These are phyloP conservation scores for Gryllus longicercus DNA, from an alignment of 2,888 invertebrate genomes.

Conservation along the genomic window DNA sequence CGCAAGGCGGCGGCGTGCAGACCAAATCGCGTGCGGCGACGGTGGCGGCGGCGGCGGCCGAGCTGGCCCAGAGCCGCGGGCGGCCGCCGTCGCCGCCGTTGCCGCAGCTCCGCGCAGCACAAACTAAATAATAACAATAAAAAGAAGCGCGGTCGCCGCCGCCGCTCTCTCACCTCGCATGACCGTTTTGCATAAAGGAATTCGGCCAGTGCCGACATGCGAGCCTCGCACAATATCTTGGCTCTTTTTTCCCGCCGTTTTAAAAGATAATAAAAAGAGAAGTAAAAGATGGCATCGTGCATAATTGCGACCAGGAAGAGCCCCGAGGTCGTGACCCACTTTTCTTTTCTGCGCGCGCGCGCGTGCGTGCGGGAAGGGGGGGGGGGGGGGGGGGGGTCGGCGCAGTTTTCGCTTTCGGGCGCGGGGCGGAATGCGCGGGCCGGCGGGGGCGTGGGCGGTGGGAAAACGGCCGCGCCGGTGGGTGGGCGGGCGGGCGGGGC, in stretches of 20 bases:
- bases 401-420: too few species aligned
- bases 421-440: too few species aligned
- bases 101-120: neutral
- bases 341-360: neutral
- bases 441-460: too few species aligned
- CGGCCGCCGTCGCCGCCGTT: neutral
- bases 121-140: neutral
- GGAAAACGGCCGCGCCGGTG: too few species aligned
- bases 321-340: neutral
- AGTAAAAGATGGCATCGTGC: neutral
- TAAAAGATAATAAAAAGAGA: neutral
- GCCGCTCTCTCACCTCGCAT: neutral
- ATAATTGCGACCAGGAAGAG: neutral
- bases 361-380: too few species aligned
- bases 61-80: neutral
- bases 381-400: too few species aligned
- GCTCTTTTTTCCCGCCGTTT: neutral
- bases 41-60: neutral
- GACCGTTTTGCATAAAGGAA: constrained; percentile 1
- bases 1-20: neutral
- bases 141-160: too few species aligned
- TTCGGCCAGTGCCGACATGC: neutral
- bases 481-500: too few species aligned
- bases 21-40: neutral
- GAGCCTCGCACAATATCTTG: neutral